Evolutionary conservation across 1,140 invertebrate species (phyloP), one percentile per base, ranked within the genome.

Genomic region (Sinonovacula constricta): DNA sequence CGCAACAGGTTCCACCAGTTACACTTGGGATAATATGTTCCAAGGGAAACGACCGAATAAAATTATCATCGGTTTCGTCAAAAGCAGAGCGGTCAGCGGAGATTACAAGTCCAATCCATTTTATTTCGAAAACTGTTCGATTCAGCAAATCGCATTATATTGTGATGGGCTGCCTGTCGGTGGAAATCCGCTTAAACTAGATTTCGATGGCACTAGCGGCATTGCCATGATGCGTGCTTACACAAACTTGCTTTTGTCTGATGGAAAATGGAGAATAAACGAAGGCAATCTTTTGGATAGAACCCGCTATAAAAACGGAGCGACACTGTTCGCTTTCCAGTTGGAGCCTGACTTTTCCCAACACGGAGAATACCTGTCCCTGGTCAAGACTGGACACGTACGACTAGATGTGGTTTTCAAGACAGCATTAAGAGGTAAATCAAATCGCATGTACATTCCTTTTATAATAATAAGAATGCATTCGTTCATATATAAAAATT

Each of bases 221-320:
- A 0, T 10, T 36, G n/a, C n/a, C n/a, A 18, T 30, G 15, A 59
- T 59, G 28, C 57, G 15, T 31, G 68, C 33, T 24, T 67, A 30
- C 5, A 67, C 22, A 3, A 67, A 71, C 26, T 56, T 77, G 62
- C 62, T 81, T 54, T 24, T 69, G 24, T 30, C 36, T 12, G 62
- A 45, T 18, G 60, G 49, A 15, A 77, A 71, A 68, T 77, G 68
- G 80, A 7, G 59, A 12, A 14, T 36, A 24, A 62, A 77, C 53
- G 15, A 14, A 14, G 74, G 72, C 36, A 72, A 67, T 57, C 45
- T 14, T 14, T 57, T 57, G 7, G 24, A 12, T 63, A 30, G 31
- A n/a, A n/a, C n/a, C n/a, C n/a, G n/a, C n/a, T n/a, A n/a, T n/a
- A n/a, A n/a, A n/a, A n/a, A n/a, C n/a, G n/a, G n/a, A n/a, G n/a